Conservation (phyloP, 1,140 invertebrate genomes). For the Drosophila bipectinata region DNA sequence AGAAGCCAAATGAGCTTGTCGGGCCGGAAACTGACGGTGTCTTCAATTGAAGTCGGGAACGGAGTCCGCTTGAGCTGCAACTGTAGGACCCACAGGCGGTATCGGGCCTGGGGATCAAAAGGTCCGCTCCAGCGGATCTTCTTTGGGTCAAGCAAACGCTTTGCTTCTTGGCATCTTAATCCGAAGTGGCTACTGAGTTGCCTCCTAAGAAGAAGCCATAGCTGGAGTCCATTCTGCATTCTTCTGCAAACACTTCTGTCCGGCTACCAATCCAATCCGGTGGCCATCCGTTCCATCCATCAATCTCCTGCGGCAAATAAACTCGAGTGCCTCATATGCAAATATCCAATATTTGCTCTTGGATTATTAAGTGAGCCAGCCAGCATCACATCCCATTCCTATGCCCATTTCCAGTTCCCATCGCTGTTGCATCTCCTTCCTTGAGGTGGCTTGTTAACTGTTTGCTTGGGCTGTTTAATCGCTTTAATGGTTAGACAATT, state of each 20-base stretch:
- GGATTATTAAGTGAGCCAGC: constrained; percentile 79
- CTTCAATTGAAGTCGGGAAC: constrained; percentile 51
- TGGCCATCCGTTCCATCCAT: constrained; percentile 27
- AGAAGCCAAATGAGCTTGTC: constrained; percentile 82
- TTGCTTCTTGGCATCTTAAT: constrained; percentile 54
- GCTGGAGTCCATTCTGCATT: constrained; percentile 41
- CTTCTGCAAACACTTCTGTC: constrained; percentile 60
- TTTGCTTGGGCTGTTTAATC: constrained; percentile 76
- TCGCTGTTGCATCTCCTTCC: constrained; percentile 24
- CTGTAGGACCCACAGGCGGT: constrained; percentile 52
- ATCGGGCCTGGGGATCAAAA: constrained; percentile 55
- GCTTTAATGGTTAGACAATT: constrained; percentile 78
- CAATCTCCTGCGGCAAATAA: constrained; percentile 81
- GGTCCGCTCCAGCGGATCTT: constrained; percentile 54
- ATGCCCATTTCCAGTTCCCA: constrained; percentile 38
- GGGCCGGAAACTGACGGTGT: constrained; percentile 59
- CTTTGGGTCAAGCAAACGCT: constrained; percentile 76
- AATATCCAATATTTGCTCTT: constrained; percentile 76
- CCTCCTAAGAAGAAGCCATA: constrained; percentile 29
- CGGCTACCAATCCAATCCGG: constrained; percentile 60
- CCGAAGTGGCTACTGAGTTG: constrained; percentile 80
- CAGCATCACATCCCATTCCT: constrained; percentile 63
- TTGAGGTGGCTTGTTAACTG: constrained; percentile 53
- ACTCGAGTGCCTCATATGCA: constrained; percentile 74
- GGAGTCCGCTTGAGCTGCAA: constrained; percentile 67